Conservation (phyloP, 2,113 vertebrate species). For the Oreochromis niloticus region DNA sequence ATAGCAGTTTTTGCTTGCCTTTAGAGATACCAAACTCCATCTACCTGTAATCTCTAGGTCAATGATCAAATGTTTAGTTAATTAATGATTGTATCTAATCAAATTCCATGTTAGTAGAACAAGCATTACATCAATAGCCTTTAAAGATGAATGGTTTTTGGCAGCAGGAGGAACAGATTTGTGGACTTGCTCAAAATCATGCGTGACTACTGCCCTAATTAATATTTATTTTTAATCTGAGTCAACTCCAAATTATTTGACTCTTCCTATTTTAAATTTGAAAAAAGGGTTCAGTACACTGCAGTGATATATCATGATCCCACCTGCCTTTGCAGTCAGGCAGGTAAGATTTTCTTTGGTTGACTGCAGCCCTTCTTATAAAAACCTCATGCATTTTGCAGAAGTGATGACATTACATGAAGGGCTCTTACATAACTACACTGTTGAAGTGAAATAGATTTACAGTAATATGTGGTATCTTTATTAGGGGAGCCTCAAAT, state of each 20-base stretch:
- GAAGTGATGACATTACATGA: neutral
- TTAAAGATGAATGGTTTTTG: neutral
- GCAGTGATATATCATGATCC: neutral
- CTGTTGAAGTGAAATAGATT: neutral
- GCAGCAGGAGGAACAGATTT: neutral
- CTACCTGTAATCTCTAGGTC: neutral
- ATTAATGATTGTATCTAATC: neutral
- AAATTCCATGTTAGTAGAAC: neutral
- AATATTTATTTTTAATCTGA: neutral
- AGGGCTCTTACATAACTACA: neutral
- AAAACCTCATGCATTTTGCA: neutral
- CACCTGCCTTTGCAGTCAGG: neutral
- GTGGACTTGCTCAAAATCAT: neutral
- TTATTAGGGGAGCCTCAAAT: neutral
- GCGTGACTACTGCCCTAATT: neutral
- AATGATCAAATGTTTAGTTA: neutral
- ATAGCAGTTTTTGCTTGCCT: neutral
- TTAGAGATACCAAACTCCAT: neutral
- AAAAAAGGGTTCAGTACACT: neutral
- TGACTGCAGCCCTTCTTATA: neutral
- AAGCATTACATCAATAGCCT: neutral
- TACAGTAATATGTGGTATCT: slow-evolving; percentile 3
- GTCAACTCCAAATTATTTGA: neutral
- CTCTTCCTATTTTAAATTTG: neutral
- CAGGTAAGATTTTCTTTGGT: neutral